Percentiles rank a stretch among this genome's conserved stretches.
Evolutionary conservation across 2,888 invertebrate species (phyloP).

Genomic region (Troglohyphantes excavatus): DNA sequence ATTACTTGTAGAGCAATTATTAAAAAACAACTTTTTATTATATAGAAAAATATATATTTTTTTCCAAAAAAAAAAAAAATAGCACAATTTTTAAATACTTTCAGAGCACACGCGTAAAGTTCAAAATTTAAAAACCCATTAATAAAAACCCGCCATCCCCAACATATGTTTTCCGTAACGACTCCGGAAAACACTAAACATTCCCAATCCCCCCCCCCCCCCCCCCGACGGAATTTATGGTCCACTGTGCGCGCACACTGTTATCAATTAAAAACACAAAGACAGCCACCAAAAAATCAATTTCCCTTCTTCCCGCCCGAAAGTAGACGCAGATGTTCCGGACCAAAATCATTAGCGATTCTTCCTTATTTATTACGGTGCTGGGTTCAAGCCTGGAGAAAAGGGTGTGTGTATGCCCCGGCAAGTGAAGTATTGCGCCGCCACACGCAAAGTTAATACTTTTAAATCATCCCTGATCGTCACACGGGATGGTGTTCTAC

Average conservation of each 20-base stretch:
- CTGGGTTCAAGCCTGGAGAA: background rate
- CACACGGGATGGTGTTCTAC: background rate
- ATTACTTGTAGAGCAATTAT: too few species aligned
- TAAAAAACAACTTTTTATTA: too few species aligned
- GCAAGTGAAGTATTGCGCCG: background rate
- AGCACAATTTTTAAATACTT: too few species aligned
- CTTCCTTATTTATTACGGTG: background rate
- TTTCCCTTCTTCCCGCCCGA: background rate
- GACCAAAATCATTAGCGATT: constrained; percentile 17
- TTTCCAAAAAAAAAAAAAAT: too few species aligned
- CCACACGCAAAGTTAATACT: constrained; percentile 15
- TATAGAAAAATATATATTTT: too few species aligned
- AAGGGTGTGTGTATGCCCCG: background rate
- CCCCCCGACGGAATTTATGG: background rate
- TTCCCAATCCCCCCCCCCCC: background rate
- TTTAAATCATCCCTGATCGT: constrained; percentile 16
- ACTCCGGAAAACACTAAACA: background rate
- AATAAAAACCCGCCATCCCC: background rate
- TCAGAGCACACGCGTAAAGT: background rate
- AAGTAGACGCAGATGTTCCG: constrained; percentile 1
- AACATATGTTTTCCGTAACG: background rate
- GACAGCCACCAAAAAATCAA: constrained; percentile 19
- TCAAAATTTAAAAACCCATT: background rate
- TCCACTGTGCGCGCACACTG: background rate
- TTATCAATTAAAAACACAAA: constrained; percentile 41